Base-by-base conservation (phyloP, 1,140 invertebrate genomes). In the Zaprionus camerounensis region DNA sequence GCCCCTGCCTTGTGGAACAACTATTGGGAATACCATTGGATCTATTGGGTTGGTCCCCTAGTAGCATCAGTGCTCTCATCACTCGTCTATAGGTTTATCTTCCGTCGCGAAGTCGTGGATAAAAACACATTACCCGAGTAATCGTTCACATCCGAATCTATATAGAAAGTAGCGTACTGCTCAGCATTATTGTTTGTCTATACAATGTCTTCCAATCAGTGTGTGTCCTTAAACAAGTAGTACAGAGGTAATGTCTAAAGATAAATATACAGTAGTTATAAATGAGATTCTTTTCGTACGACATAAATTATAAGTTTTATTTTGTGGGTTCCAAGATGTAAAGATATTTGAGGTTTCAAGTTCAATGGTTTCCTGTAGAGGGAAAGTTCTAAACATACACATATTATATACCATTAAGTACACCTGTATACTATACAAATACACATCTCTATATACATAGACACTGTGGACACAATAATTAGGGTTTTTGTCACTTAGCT, bases 41-140 rank as follows among this genome's bases (percentile, higher is more conserved):
- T 97, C n/a, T 97, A 96, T 88, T 97, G 96, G 96, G 93, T 95
- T 26, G 96, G 95, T 41, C 96, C 96, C 2, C 71, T 96, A 44
- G 11, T 94, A 0, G 96, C 94, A 0, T 94, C 94, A 2, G 85
- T 94, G 5, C 20, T 94, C 1, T 94, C 95, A 0, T 94, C 94
- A 2, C 72, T 95, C 0, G 63, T 95, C 12, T 96, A 96, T 82
- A 94, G 94, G 70, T 81, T 93, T 24, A 76, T 94, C 4, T 95
- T 93, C 24, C 70, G 82, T 6, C 73, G 78, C 2, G 63, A 78
- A n/a, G 31, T 44, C 9, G 57, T 70, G 0, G 28, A 17, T 4
- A 41, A 11, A 5, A 13, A 15, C 17, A 17, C n/a, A 13, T 22
- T 57, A 17, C n/a, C 17, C 28, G 20, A 55, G 1, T 66, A 75